phyloP scores from a whole-genome alignment of 2,797 vertebrate genomes.

The Gobio occitaniae region DNA sequence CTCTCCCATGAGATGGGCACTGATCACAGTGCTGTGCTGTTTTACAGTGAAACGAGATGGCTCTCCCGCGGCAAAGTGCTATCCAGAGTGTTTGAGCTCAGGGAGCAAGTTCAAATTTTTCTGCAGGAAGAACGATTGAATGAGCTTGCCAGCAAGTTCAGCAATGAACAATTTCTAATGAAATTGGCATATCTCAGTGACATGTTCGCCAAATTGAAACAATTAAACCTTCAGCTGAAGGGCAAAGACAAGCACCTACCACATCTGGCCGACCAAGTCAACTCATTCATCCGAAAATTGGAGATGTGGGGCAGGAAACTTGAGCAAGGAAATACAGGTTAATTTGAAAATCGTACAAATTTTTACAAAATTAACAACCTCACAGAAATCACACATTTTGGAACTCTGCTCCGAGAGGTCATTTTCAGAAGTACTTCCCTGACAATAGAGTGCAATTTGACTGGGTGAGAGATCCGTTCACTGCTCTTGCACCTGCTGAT shows the following conservation, averaged over 20 bases:
- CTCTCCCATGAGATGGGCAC: not conserved
- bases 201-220: constrained; percentile 55
- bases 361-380: too few species aligned
- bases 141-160: constrained; percentile 36
- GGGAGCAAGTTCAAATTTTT: not conserved
- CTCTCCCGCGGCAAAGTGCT: not conserved
- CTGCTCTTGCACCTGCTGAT: constrained; percentile 20
- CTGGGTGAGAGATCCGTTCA: constrained; percentile 40
- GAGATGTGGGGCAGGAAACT: constrained; percentile 22
- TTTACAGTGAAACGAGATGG: not conserved
- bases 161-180: constrained; percentile 52
- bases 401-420: constrained; percentile 6
- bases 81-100: not conserved
- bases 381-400: not conserved
- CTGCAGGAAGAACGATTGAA: constrained; percentile 12
- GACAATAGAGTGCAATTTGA: constrained; percentile 10
- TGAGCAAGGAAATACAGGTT: constrained; percentile 43
- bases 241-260: constrained; percentile 43
- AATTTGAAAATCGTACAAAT: too few species aligned
- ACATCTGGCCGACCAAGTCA: constrained; percentile 54
- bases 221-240: constrained; percentile 55
- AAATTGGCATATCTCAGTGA: constrained; percentile 55
- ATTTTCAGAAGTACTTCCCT: constrained; percentile 29
- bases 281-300: constrained; percentile 51
- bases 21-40: not conserved